Conservation (phyloP, 2,113 vertebrate species). For the Mus musculus region DNA sequence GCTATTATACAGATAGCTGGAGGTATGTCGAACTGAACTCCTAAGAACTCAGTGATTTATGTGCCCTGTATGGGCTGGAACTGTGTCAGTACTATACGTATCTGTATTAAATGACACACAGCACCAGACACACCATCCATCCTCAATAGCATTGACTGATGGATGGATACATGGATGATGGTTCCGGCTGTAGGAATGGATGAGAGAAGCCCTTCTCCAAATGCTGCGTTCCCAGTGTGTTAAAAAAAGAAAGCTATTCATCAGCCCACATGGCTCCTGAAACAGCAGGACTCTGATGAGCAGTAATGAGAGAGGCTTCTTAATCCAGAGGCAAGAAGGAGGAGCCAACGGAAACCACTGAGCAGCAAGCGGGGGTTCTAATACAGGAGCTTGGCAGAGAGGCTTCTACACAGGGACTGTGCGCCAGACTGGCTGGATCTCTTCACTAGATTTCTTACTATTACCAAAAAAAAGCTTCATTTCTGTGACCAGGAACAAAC, state of each 20-base stretch:
- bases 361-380: background rate
- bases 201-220: background rate
- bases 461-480: background rate
- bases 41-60: background rate
- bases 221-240: background rate
- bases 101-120: background rate
- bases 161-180: background rate
- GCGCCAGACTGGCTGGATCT: background rate
- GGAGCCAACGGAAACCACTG: background rate
- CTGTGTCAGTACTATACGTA: background rate
- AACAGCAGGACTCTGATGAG: constrained; percentile 60
- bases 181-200: background rate
- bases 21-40: background rate
- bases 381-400: background rate
- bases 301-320: constrained; percentile 37
- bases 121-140: background rate
- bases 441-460: background rate
- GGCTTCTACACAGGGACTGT: background rate
- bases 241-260: background rate
- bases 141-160: background rate
- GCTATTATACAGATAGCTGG: background rate
- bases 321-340: constrained; percentile 44
- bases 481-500: background rate
- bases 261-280: constrained; percentile 27
- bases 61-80: background rate